Evolutionary conservation across 2,113 vertebrate species (phyloP).

Genomic region (Rutilus rutilus): DNA sequence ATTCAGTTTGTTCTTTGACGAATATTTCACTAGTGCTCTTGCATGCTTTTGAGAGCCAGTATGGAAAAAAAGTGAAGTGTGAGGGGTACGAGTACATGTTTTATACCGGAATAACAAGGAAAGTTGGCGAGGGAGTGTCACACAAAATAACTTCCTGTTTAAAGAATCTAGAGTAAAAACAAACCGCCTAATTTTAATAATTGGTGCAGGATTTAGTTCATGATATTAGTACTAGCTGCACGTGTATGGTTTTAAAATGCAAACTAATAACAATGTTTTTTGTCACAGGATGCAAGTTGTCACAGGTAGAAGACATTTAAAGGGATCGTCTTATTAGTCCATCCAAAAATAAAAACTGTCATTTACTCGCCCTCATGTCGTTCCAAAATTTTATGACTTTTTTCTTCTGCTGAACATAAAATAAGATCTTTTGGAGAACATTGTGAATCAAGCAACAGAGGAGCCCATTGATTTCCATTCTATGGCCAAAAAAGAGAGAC

Average conservation of each 20-base stretch:
- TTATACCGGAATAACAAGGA: conserved; percentile 16
- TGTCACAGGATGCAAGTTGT: not conserved
- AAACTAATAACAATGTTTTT: not conserved
- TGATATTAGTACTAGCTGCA: not conserved
- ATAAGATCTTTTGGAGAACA: too few species aligned
- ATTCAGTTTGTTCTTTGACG: too few species aligned
- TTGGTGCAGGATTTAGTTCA: not conserved
- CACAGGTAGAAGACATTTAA: not conserved
- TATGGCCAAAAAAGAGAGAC: not conserved
- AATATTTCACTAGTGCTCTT: conserved; percentile 8
- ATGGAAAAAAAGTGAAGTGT: not conserved
- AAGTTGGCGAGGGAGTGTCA: conserved; percentile 24
- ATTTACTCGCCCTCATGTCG: too few species aligned
- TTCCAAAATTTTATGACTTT: too few species aligned
- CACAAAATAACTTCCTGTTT: conserved; percentile 25
- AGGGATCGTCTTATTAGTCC: not conserved
- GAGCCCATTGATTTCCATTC: not conserved
- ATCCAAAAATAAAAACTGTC: not conserved
- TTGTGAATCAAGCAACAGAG: not conserved
- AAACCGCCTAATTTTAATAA: not conserved
- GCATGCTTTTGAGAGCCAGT: not conserved
- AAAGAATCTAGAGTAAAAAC: not conserved
- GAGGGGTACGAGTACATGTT: not conserved
- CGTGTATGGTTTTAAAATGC: not conserved
- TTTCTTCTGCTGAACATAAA: too few species aligned